Conservation (phyloP, 2,797 vertebrate species). For the Pteronotus mesoamericanus region DNA sequence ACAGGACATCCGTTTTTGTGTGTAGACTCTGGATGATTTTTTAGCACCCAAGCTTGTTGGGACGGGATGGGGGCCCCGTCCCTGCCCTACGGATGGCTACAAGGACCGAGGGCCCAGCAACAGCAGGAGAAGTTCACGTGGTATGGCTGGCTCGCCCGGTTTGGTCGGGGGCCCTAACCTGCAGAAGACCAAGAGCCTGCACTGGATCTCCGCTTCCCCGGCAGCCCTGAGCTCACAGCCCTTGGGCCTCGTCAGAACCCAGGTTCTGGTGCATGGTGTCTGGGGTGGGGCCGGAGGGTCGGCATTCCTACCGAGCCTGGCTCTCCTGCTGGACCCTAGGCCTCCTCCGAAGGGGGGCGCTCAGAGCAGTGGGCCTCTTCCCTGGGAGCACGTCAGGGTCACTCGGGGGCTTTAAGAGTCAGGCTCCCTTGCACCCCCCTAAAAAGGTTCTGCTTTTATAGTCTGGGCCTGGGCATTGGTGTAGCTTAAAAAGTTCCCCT, state of each 20-base stretch:
- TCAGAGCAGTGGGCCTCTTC: not conserved
- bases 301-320: not conserved
- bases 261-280: not conserved
- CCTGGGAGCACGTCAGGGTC: not conserved
- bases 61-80: not conserved
- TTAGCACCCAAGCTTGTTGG: no score
- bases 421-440: not conserved
- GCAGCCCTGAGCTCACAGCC: rapidly evolving
- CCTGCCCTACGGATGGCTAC: not conserved
- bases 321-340: rapidly evolving
- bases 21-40: not conserved
- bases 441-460: not conserved
- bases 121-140: not conserved
- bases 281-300: no score
- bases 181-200: not conserved
- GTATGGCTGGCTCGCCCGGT: rapidly evolving
- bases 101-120: not conserved
- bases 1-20: no score
- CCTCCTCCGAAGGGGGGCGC: not conserved
- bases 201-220: not conserved
- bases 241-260: not conserved
- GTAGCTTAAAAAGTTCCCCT: not conserved
- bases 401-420: not conserved
- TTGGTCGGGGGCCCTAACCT: not conserved
- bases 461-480: not conserved